Conservation (phyloP, 2,113 vertebrate species). For the Pollachius pollachius region DNA sequence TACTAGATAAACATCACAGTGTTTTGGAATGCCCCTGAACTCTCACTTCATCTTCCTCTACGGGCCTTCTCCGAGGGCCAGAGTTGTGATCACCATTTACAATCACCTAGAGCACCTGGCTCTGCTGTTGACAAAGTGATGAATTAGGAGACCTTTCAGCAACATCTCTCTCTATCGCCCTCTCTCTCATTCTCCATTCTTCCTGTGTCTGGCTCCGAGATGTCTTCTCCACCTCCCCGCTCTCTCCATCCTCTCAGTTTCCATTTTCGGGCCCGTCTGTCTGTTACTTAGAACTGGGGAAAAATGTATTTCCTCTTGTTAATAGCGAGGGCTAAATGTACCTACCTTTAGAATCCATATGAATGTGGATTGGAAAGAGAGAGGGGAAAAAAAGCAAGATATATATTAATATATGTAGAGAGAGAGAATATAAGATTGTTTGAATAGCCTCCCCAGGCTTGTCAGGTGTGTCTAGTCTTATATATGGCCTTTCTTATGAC, state of each 20-base stretch:
- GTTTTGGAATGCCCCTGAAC: not conserved
- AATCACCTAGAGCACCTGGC: slow-evolving; percentile 48
- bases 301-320: slow-evolving; percentile 13
- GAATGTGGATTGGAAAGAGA: slow-evolving; percentile 1
- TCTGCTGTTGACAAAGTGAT: slow-evolving; percentile 54
- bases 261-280: not conserved
- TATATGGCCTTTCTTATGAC: slow-evolving; percentile 55
- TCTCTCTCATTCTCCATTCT: slow-evolving; percentile 11
- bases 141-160: slow-evolving; percentile 47
- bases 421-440: slow-evolving; percentile 11
- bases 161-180: slow-evolving; percentile 31
- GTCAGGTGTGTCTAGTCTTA: slow-evolving; percentile 43
- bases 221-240: not conserved
- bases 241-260: not conserved
- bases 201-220: not conserved
- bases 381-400: not conserved
- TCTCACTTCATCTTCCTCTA: slow-evolving; percentile 26
- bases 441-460: slow-evolving; percentile 40
- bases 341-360: slow-evolving; percentile 15
- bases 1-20: slow-evolving; percentile 3
- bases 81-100: slow-evolving; percentile 51
- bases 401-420: not conserved
- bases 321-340: slow-evolving; percentile 45
- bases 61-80: slow-evolving; percentile 20
- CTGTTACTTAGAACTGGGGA: not conserved